Evolutionary conservation across 2,797 vertebrate species (phyloP), one percentile per base, ranked within the genome.

Genomic region (Bovichtus variegatus): DNA sequence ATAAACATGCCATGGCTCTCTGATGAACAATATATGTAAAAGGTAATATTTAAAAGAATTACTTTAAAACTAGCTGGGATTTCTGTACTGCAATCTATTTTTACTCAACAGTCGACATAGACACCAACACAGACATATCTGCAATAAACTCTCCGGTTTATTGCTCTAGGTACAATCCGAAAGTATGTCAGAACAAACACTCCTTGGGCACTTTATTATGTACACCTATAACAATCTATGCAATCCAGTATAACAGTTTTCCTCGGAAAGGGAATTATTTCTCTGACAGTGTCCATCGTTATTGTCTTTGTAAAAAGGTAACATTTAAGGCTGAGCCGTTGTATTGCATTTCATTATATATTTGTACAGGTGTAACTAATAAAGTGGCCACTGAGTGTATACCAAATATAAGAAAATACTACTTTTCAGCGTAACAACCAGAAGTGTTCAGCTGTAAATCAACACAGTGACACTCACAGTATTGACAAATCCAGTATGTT

Each of bases 401-500:
- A 27, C 27, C 27, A 27, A 27, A 27, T 27, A 27, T 46, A 18
- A 23, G 27, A 54, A 34, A 29, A 67, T 6, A 31, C 6, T 21
- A n/a, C 0, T 21, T 54, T 40, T 53, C 27, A 71, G 23, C 40
- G 25, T n/a, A 63, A 34, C 18, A 60, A 12, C 7, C 38, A 9
- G 2, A 9, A 55, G 49, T 19, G 46, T n/a, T 49, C 2, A 60
- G 10, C 31, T 34, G 10, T 46, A 34, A 60, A 50, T 25, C 1
- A 46, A 10, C 3, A 59, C 19, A 43, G 12, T 34, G 16, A 76
- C 36, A 91, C 95, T 94, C 78, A 96, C 95, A 96, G 77, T 79
- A 95, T 60, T 40, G 94, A 91, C 49, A 94, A 27, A 58, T 91
- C 86, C 57, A 96, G 64, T 5, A 94, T 84, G 74, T 89, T 92